A percentile compares a stretch with the other conserved stretches of the same genome.
Evolutionary conservation across 2,113 vertebrate genomes (phyloP).

Genomic region (Brachionichthys hirsutus): DNA sequence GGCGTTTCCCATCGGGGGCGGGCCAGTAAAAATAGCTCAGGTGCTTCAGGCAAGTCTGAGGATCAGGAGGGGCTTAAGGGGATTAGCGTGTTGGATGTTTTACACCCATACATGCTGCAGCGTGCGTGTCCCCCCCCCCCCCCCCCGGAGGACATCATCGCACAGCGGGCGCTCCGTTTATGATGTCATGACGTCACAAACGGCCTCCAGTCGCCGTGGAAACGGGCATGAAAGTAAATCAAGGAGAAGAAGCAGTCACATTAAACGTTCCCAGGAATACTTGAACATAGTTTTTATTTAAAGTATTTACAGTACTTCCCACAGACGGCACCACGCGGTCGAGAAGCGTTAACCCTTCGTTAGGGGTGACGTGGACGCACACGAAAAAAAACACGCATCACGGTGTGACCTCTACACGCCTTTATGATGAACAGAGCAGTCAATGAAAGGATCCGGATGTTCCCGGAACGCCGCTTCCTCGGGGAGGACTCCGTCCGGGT

Average conservation of each 20-base stretch:
- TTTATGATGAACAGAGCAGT: constrained; percentile 66
- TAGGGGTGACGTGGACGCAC: constrained; percentile 31
- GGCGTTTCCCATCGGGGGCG: constrained; percentile 33
- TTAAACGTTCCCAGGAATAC: constrained; percentile 52
- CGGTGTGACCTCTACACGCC: constrained; percentile 57
- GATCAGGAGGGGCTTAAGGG: constrained; percentile 43
- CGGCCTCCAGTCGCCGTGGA: no score
- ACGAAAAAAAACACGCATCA: constrained; percentile 57
- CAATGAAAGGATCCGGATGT: constrained; percentile 54
- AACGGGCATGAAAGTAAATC: no score
- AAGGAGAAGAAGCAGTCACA: constrained; percentile 27
- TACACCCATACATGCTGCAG: neutral
- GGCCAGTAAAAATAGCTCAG: constrained; percentile 70
- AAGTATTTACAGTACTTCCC: constrained; percentile 77
- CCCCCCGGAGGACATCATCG: neutral
- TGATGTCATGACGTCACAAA: no score
- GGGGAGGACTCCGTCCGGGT: neutral
- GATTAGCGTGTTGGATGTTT: constrained; percentile 17
- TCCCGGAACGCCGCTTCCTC: neutral
- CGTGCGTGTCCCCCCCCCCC: neutral
- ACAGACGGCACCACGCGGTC: constrained; percentile 69
- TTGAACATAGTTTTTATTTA: constrained; percentile 74
- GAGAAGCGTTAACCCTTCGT: constrained; percentile 35
- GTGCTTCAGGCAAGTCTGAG: constrained; percentile 52
- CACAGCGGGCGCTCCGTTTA: neutral